Conservation (phyloP, 2,797 vertebrate genomes). For the Hemibagrus guttatus region DNA sequence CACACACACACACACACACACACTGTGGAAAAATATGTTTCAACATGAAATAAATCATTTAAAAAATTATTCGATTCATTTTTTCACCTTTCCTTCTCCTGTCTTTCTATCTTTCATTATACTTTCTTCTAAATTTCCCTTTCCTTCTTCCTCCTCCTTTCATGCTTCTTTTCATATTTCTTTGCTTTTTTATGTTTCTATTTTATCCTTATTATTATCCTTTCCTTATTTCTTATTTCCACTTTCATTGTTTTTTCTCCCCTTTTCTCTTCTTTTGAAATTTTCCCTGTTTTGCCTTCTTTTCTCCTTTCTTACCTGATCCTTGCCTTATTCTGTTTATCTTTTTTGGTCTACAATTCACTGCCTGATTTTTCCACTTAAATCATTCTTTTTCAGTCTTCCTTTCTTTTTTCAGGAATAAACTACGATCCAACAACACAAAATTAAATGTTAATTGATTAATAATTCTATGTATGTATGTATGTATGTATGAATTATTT, state of each 20-base stretch:
- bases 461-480: neutral
- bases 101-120: neutral
- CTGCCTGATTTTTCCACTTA: neutral
- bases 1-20: conserved; percentile 42
- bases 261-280: neutral
- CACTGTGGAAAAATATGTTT: neutral
- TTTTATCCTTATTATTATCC: neutral
- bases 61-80: neutral
- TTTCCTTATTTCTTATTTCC: neutral
- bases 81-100: neutral
- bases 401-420: neutral
- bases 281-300: neutral
- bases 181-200: neutral
- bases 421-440: neutral
- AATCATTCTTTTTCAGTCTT: neutral
- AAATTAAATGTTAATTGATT: too few species aligned
- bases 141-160: neutral
- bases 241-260: neutral
- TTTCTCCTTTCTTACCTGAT: too few species aligned
- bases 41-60: neutral
- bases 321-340: neutral
- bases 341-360: neutral
- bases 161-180: neutral
- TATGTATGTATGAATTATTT: neutral
- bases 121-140: neutral